These are phyloP conservation scores for Streblospio benedicti DNA, from an alignment of 1,140 invertebrate species.

Conservation along the genomic window DNA sequence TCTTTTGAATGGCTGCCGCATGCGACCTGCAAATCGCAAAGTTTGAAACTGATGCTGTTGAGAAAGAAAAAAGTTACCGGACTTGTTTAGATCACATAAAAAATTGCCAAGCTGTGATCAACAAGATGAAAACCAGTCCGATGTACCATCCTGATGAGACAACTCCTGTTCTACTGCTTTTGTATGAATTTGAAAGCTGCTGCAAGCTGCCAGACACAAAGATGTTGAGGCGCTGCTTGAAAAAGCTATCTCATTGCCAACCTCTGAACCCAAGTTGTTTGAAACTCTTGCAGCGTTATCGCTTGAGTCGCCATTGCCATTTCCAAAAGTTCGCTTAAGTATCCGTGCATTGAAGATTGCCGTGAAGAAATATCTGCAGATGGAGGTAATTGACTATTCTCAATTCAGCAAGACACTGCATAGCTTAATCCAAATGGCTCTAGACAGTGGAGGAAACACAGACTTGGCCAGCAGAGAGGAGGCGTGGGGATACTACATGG, in stretches of 20 bases:
- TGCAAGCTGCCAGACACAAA: slow-evolving; percentile 30
- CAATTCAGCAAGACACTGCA: slow-evolving; percentile 36
- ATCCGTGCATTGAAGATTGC: slow-evolving; percentile 37
- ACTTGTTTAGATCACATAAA: slow-evolving; percentile 16
- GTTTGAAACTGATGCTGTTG: slow-evolving; percentile 8
- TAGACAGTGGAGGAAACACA: slow-evolving; percentile 12
- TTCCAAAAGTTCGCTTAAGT: slow-evolving; percentile 12
- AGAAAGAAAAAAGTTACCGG: slow-evolving; percentile 27
- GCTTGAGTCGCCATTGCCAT: neutral
- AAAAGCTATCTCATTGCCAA: slow-evolving; percentile 30
- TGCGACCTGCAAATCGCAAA: slow-evolving; percentile 32
- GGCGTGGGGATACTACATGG: slow-evolving; percentile 32
- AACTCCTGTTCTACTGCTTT: slow-evolving; percentile 29
- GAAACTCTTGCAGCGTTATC: slow-evolving; percentile 14
- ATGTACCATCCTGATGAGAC: slow-evolving; percentile 14
- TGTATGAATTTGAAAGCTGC: slow-evolving; percentile 43
- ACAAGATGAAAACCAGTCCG: slow-evolving; percentile 4
- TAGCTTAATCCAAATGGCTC: slow-evolving; percentile 32
- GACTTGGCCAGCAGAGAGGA: slow-evolving; percentile 28
- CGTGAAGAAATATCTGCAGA: slow-evolving; percentile 35
- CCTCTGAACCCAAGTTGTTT: slow-evolving; percentile 38
- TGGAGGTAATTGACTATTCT: slow-evolving; percentile 25
- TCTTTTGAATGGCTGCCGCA: slow-evolving; percentile 35
- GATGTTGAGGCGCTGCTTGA: slow-evolving; percentile 34
- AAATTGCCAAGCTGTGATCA: slow-evolving; percentile 12